Base-by-base conservation (phyloP, 2,888 invertebrate species). In the Muschampia staudingeri region DNA sequence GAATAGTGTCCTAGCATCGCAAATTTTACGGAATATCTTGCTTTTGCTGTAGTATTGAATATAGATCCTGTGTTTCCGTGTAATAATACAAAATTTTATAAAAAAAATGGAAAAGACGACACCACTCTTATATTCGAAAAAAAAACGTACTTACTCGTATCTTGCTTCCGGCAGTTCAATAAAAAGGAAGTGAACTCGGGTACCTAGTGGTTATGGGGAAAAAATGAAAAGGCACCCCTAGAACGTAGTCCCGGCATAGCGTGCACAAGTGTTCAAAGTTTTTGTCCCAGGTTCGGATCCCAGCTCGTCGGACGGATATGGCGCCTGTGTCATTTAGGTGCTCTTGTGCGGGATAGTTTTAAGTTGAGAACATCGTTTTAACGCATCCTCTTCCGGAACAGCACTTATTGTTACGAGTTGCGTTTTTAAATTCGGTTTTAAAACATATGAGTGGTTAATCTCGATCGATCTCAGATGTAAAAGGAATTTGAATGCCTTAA, bases 251-350 rank as follows among this genome's bases (percentile, higher is more conserved):
- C 89, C 87, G 83, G 83, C 82, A 83, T 81, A 80, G 83, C 91
- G 93, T 91, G 92, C 92, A 89, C 93, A 94, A 94, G 94, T 93
- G 92, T 91, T 87, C 87, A 48, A 65, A 81, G 85, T 92, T 92
- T 92, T 93, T 93, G 84, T 88, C 78, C 84, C 86, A 80, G 82
- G 85, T 93, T 93, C 89, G 87, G 90, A 85, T 91, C 92, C 91
- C 89, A 84, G 79, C 67, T 75, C 40, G 81, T 80, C 82, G 71
- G 84, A 83, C 89, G 91, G 92, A 91, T 90, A 89, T 83, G 83
- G 76, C 80, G 76, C 77, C 81, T 76, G 69, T 40, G 76, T 25
- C 73, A 78, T 67, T 75, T 77, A 78, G 61, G 11, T 73, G 44
- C 67, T 42, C 73, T 78, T 70, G 42, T 61, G 25, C 11, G 67